Base-by-base conservation (phyloP, 2,888 invertebrate species). In the Stenolophus ochropezus region DNA sequence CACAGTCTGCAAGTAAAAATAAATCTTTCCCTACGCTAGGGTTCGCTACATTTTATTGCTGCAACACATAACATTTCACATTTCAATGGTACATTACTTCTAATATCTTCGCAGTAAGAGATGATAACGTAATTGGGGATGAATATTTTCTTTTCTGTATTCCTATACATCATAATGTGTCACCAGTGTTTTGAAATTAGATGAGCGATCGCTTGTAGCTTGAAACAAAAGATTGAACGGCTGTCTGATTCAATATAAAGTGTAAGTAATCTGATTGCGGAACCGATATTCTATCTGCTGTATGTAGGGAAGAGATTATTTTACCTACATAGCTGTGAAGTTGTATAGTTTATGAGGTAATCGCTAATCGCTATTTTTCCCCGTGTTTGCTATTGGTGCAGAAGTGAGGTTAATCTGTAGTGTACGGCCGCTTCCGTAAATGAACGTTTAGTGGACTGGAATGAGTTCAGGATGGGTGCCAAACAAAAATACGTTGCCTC, bases 391-490 rank as follows among this genome's bases (percentile, higher is more conserved):
- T 65, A 14, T 33, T 65, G 27, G 23, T 65, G n/a, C 14, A 21
- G n/a, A 65, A 14, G 20, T 65, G 23, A n/a, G 23, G 20, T 56
- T 8, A 18, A 8, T 18, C 21, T 18, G 2, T 56, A 56, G 56
- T 56, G 14, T 33, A 18, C 25, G 20, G 25, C 16, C n/a, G 25
- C 65, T 25, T n/a, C 27, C 75, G 25, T 4, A 79, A 79, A 79
- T 79, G 79, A 69, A 79, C 79, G 71, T 16, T 42, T 73, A 33
- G 56, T 33, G 56, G 33, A 80, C 73, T 23, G 73, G 80, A 79
- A 79, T 79, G 79, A 80, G 80, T 73, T 73, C 21, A 73, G 56
- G 58, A 73, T 73, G 80, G 56, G 71, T 80, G 80, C 73, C 80
- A 80, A 80, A 80, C 73, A 80, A 80, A 73, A 71, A 80, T 73